Percentiles rank a stretch among this genome's conserved stretches.
phyloP scores from a whole-genome alignment of 2,113 vertebrate genomes.

The Ceratotherium simum region DNA sequence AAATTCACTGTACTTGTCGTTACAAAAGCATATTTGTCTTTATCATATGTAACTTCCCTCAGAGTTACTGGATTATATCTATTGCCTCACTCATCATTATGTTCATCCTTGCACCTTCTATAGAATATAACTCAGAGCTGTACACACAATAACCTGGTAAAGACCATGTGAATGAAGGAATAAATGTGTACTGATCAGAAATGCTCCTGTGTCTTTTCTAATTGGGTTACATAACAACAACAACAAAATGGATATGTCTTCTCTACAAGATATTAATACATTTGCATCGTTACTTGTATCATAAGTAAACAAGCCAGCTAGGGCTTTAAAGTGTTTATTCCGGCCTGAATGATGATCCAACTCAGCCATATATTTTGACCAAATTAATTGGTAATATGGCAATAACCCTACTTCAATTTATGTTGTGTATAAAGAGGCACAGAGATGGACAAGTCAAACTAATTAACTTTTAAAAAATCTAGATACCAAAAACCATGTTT shows the following conservation, averaged over 20 bases:
- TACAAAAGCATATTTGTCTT: not conserved
- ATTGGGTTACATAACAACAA: not conserved
- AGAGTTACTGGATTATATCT: not conserved
- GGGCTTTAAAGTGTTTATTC: not conserved
- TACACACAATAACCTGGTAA: not conserved
- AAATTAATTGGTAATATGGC: not conserved
- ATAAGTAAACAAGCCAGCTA: not conserved
- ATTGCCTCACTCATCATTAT: not conserved
- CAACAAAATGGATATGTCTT: not conserved
- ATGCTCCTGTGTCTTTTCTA: not conserved
- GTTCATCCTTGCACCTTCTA: not conserved
- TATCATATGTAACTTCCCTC: not conserved
- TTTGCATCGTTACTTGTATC: not conserved
- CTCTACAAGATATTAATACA: not conserved
- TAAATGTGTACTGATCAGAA: not conserved
- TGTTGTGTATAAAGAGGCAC: constrained; percentile 36
- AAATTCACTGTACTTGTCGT: not conserved
- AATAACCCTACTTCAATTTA: constrained; percentile 51
- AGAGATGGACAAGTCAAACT: constrained; percentile 26
- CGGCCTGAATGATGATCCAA: not conserved
- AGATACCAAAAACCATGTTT: not conserved
- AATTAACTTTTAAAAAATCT: constrained; percentile 36
- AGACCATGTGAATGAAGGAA: not conserved
- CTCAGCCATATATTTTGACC: not conserved
- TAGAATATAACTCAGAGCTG: not conserved